Conservation (phyloP, 1,140 invertebrate genomes). For the Sogatella furcifera region DNA sequence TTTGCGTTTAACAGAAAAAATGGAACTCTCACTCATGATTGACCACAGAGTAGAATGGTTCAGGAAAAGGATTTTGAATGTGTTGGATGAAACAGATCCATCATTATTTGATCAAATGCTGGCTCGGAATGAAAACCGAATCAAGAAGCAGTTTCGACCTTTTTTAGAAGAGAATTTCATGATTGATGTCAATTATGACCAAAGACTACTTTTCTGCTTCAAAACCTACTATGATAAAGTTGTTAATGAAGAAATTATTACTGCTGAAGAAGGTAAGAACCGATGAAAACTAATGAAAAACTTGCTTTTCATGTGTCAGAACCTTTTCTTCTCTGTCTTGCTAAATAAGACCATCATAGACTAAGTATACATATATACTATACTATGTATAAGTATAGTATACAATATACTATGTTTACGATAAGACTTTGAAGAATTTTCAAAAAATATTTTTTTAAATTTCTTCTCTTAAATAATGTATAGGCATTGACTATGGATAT, state of each 20-base stretch:
- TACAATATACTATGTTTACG: too few species aligned
- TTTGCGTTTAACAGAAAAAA: too few species aligned
- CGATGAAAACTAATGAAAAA: background rate
- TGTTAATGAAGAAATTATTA: conserved; percentile 41
- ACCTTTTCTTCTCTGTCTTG: too few species aligned
- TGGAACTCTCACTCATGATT: conserved; percentile 10
- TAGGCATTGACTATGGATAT: too few species aligned
- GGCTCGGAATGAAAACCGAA: conserved; percentile 29
- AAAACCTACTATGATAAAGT: conserved; percentile 40
- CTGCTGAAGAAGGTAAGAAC: conserved; percentile 42
- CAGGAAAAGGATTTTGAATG: conserved; percentile 30
- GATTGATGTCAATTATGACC: conserved; percentile 23
- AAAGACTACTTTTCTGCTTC: conserved; percentile 39
- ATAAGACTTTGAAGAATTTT: too few species aligned
- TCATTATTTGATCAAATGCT: conserved; percentile 35
- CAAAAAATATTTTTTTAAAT: too few species aligned
- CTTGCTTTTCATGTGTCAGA: background rate
- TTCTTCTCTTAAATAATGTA: too few species aligned
- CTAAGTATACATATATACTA: too few species aligned
- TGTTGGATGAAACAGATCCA: conserved; percentile 30
- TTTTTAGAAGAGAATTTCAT: conserved; percentile 33
- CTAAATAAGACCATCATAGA: too few species aligned
- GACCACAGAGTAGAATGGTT: conserved; percentile 37
- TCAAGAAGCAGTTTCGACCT: conserved; percentile 30
- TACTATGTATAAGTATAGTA: too few species aligned